Evolutionary conservation across 2,797 vertebrate genomes (phyloP), one percentile per base, ranked within the genome.

Genomic region (Pipistrellus pygmaeus): DNA sequence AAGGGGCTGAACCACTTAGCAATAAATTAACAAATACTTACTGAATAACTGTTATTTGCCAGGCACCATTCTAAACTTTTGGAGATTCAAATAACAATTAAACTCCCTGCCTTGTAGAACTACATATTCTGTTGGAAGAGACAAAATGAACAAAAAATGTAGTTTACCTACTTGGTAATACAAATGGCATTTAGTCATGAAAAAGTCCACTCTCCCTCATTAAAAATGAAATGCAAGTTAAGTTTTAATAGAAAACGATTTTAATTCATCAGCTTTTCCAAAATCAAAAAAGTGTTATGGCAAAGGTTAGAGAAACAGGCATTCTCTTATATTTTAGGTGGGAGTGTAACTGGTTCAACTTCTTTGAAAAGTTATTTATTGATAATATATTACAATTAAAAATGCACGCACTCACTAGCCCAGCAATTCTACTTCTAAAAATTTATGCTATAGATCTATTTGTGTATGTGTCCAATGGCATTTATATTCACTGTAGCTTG

Each of bases 11-110:
- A 75, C 73, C 30, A 35, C 25, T 78, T 81, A 73, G 51, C n/a
- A 85, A 64, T 85, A 73, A 92, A 94, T 86, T 69, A 90, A 55
- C 76, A 93, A 87, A 91, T 69, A 91, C 78, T 95, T 91, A 90
- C 57, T 87, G 20, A 89, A 17, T 30, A 60, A 12, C 87, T 95
- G 20, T 64, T 84, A 91, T 30, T 30, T 69, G 41, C 44, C 78
- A 81, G 57, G 11, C 12, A 85, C 48, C 46, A 64, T 23, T 68
- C 48, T 85, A 91, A 81, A 51, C 62, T 91, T 51, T 15, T 30
- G 15, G 10, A 11, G 17, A 91, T 87, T 91, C 71, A 88, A 92
- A 91, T 91, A 93, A 77, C 23, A 60, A 75, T 82, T 78, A 80
- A 91, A 86, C 18, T 53, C 73, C 44, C 71, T 72, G 7, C 48